Evolutionary conservation across 2,888 invertebrate genomes (phyloP).

Genomic region (Cheilosia vulpina): DNA sequence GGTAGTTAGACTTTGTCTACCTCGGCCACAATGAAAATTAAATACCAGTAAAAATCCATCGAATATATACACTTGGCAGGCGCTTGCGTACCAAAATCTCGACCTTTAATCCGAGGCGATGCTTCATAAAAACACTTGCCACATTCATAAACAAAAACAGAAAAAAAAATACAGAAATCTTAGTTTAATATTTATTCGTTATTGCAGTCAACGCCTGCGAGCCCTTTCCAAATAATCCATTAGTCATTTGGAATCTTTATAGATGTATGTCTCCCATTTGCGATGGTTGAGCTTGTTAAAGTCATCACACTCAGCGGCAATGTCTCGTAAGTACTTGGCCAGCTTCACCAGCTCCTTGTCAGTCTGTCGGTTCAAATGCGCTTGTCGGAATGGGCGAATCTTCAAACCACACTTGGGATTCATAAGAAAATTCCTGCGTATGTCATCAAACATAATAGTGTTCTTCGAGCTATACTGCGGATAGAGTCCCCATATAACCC

Average conservation of each 20-base stretch:
- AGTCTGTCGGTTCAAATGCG: conserved; percentile 92
- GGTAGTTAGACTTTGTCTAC: too few species aligned
- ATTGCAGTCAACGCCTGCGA: background rate
- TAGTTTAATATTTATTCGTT: conserved; percentile 32
- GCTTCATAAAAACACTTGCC: too few species aligned
- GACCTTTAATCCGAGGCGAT: too few species aligned
- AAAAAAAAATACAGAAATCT: conserved; percentile 5
- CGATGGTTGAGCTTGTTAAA: conserved; percentile 94
- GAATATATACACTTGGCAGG: too few species aligned
- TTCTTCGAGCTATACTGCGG: conserved; percentile 94
- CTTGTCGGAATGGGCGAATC: conserved; percentile 95
- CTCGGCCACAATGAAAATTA: too few species aligned
- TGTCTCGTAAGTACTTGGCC: conserved; percentile 91
- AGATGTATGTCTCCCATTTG: conserved; percentile 93
- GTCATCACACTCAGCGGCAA: conserved; percentile 91
- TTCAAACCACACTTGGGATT: conserved; percentile 96
- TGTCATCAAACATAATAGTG: conserved; percentile 99
- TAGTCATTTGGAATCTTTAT: conserved; percentile 76
- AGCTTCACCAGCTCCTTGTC: conserved; percentile 93
- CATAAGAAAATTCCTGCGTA: conserved; percentile 97
- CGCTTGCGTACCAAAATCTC: too few species aligned
- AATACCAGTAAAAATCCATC: too few species aligned
- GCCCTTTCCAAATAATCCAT: background rate
- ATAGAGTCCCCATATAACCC: conserved; percentile 98
- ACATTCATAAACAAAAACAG: background rate